Conservation (phyloP, 2,113 vertebrate species). For the Neotoma lepida region DNA sequence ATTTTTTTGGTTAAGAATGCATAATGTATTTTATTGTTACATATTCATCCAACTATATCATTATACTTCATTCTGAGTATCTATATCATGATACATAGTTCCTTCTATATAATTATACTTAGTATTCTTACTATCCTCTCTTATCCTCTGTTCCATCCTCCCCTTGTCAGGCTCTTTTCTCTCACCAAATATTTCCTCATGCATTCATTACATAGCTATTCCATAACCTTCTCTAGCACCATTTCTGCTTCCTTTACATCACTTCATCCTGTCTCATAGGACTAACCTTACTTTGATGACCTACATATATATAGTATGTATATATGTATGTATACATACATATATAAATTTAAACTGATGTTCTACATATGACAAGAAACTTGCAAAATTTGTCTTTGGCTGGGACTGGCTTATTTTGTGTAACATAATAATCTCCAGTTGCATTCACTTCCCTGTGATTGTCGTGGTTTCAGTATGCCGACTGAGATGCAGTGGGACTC, state of each 20-base stretch:
- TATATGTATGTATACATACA: neutral
- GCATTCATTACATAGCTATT: neutral
- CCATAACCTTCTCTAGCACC: neutral
- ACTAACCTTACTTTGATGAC: neutral
- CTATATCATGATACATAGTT: neutral
- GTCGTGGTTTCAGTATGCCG: neutral
- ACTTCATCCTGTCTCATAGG: neutral
- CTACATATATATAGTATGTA: too few relatives aligned
- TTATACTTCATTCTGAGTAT: neutral
- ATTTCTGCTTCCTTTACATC: neutral
- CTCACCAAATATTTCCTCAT: neutral
- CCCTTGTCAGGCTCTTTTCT: neutral
- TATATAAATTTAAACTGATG: neutral
- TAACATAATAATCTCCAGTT: neutral
- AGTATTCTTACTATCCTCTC: too few relatives aligned
- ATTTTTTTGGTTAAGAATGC: neutral
- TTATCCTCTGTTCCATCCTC: rapidly evolving
- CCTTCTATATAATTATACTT: neutral
- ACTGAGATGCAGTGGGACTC: neutral
- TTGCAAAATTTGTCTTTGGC: neutral
- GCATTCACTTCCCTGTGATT: neutral
- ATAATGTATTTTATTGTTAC: neutral
- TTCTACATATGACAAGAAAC: neutral
- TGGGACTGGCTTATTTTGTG: neutral
- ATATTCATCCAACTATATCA: neutral